Percentiles rank a stretch among this genome's conserved stretches.
These are phyloP conservation scores for Hephaestus fuliginosus DNA, from an alignment of 2,797 vertebrate genomes.

Conservation along the genomic window DNA sequence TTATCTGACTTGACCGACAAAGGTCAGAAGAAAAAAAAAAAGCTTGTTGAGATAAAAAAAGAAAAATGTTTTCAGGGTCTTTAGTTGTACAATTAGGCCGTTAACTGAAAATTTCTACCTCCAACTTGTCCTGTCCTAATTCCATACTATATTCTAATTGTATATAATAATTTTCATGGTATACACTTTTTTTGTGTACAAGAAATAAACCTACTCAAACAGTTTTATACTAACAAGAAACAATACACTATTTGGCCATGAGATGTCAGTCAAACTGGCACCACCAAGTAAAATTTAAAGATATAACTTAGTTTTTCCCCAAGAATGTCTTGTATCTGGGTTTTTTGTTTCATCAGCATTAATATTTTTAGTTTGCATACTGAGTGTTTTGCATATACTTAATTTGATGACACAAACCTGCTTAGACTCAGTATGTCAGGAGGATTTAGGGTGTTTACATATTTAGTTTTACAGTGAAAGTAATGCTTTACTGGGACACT, in stretches of 20 bases:
- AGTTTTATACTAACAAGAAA: neutral
- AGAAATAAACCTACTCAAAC: too few species aligned
- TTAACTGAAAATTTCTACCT: neutral
- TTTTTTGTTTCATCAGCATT: neutral
- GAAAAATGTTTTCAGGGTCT: neutral
- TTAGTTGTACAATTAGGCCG: neutral
- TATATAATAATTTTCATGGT: too few species aligned
- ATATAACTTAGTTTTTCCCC: too few species aligned
- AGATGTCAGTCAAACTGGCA: too few species aligned
- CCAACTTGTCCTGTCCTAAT: neutral
- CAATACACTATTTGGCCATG: neutral
- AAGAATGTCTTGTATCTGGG: too few species aligned
- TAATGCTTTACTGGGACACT: neutral
- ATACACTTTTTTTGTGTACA: too few species aligned
- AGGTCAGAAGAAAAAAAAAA: neutral
- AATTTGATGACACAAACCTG: too few species aligned
- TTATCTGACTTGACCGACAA: too few species aligned
- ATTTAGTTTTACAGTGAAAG: too few species aligned
- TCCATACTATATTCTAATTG: neutral
- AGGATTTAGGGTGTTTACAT: neutral
- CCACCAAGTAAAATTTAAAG: too few species aligned
- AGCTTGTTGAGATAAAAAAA: neutral
- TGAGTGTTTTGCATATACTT: too few species aligned
- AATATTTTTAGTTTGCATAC: too few species aligned
- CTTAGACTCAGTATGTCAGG: neutral